Evolutionary conservation across 2,888 invertebrate species (phyloP), one percentile per base, ranked within the genome.

Genomic region (Omphaloscelis lunosa): DNA sequence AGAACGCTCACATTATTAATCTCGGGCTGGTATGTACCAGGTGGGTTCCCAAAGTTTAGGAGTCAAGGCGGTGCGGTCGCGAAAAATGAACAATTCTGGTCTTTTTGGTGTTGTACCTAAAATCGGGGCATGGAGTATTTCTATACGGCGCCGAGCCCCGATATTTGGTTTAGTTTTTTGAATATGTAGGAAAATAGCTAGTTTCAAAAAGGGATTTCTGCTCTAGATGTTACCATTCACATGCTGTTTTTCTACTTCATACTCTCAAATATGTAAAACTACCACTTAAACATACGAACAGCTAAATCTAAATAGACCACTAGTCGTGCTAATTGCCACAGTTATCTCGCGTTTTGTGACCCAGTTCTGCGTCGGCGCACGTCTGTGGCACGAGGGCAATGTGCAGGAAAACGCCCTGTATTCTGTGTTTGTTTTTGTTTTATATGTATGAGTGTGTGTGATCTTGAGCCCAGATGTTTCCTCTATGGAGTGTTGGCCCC

Each of bases 381-480:
- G 77, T 79, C 45, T 74, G 71, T 41, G 34, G 7, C 53, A 34
- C 77, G 86, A 87, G 87, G 87, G 85, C 87, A 79, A 58, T 80
- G 85, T 62, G 77, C 84, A 88, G 88, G 88, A 88, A 87, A 87
- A 87, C 62, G 77, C 69, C 72, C 71, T 51, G 58, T 71, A 71
- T 56, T n/a, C 70, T 77, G 53, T 79, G 51, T 27, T 71, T 69
- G 2, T 66, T 53, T 62, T 17, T 48, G 48, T 17, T 51, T 7
- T 51, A 7, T 51, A 23, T 59, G 34, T 63, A 5, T 66, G 45
- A 48, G 17, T 74, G 34, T 65, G 39, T 58, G 56, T 72, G 75
- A 59, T 75, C 82, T 82, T 85, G 72, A 59, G 59, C 6, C 20
- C 72, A 29, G 20, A 58, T n/a, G 59, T 72, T 59, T 68, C 11